Percentiles rank a stretch among this genome's conserved stretches.
These are phyloP conservation scores for Pangasius larnaudii DNA, from an alignment of 2,797 vertebrate species.

Conservation along the genomic window DNA sequence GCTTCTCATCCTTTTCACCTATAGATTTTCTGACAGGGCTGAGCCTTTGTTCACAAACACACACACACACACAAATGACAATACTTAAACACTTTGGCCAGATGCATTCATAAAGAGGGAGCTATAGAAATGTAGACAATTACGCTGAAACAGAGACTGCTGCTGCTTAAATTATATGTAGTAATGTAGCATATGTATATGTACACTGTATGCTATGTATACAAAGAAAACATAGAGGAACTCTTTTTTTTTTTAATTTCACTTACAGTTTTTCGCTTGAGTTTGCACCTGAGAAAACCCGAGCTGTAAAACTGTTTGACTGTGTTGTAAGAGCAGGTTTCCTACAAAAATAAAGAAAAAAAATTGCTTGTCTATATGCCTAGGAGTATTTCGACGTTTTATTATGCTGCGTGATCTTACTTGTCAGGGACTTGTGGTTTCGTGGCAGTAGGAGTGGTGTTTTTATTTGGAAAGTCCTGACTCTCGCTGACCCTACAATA, in stretches of 20 bases:
- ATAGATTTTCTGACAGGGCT: constrained; percentile 30
- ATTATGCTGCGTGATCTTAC: constrained; percentile 4
- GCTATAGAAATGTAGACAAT: not conserved
- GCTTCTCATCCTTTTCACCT: constrained; percentile 15
- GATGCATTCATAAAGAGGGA: not conserved
- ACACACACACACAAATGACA: not conserved
- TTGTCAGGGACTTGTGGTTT: constrained; percentile 46
- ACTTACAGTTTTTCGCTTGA: constrained; percentile 43
- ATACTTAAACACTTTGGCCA: not conserved
- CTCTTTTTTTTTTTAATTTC: not conserved
- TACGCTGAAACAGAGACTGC: not conserved
- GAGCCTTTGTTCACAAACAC: not conserved
- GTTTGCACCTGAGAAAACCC: constrained; percentile 48
- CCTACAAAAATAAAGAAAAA: constrained; percentile 17
- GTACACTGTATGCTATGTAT: not conserved
- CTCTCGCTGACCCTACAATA: not conserved
- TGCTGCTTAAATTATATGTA: not conserved
- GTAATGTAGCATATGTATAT: not conserved
- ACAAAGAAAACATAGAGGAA: not conserved
- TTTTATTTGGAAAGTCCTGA: not conserved
- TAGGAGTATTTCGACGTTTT: not conserved
- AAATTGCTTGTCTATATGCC: not conserved
- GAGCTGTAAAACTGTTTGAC: constrained; percentile 44
- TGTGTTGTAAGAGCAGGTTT: constrained; percentile 23
- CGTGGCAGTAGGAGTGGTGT: not conserved